Percentiles rank a stretch among this genome's conserved stretches.
Conservation (phyloP, 1,140 invertebrate genomes). For the Carposina sasakii region DNA sequence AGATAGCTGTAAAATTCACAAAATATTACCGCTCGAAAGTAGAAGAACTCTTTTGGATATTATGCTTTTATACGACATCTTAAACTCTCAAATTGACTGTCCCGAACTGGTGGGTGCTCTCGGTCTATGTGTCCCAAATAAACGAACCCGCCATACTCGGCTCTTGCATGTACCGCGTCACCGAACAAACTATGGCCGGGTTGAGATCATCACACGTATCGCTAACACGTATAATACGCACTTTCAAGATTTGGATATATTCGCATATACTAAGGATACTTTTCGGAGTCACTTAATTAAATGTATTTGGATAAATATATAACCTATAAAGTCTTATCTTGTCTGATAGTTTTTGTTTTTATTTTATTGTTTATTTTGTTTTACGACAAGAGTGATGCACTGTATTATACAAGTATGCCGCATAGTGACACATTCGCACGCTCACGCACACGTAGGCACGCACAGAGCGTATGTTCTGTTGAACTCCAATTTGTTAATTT, state of each 20-base stretch:
- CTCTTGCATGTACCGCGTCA: not conserved
- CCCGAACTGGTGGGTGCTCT: not conserved
- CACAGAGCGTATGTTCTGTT: too few species aligned
- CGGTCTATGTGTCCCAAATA: not conserved
- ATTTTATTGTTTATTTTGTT: too few species aligned
- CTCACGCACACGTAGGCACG: too few species aligned
- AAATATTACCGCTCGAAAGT: not conserved
- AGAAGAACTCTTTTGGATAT: not conserved
- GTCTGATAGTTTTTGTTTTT: too few species aligned
- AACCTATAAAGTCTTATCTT: too few species aligned
- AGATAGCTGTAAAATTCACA: not conserved
- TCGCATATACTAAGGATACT: not conserved
- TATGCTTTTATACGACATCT: not conserved
- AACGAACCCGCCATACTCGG: not conserved
- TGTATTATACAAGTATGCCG: too few species aligned
- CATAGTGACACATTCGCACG: too few species aligned
- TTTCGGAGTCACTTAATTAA: not conserved
- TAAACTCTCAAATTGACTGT: not conserved
- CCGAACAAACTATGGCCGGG: slow-evolving; percentile 1
- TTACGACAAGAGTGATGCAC: too few species aligned
- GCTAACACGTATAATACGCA: not conserved
- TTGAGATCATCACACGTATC: not conserved
- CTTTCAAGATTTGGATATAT: not conserved
- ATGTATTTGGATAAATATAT: too few species aligned
- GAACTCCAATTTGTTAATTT: too few species aligned